Evolutionary conservation across 23 tunicate species (phyloP), one percentile per base, ranked within the genome.

Genomic region (Trididemnum clinides): DNA sequence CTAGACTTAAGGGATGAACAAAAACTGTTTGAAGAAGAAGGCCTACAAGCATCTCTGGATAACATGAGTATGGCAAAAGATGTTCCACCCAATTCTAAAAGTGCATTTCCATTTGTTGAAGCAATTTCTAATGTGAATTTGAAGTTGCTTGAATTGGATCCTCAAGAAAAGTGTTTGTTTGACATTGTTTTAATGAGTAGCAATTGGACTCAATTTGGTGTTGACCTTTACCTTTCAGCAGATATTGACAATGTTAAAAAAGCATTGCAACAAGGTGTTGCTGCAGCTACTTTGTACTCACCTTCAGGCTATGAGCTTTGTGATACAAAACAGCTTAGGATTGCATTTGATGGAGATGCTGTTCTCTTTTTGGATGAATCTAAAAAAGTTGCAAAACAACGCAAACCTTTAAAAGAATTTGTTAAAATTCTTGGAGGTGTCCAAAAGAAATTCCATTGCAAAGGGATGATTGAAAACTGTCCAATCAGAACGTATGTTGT

Each of bases 321-420:
- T 5, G 28, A 33, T 10, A 39, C 82, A 33, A n/a, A 54, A 20
- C 77, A 80, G 62, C 69, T 88, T 0, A 81, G 94, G 33, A 96
- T 97, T 23, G 99, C 99, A 2, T 97, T 97, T 64, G 99, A 97
- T 88, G 99, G 99, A 10, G 99, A 97, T 77, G 99, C 99, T 1
- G 99, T 97, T 12, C 83, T 97, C 0, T 97, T 97, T 63, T 97
- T 97, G 1, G 99, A 97, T 57, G 99, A 97, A 66, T 89, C 99
- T 21, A 97, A 97, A 78, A 85, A 81, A n/a, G 78, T 92, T 32
- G 99, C 99, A 26, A 92, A 97, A 51, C 59, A 77, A 36, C 75
- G 83, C 0, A 97, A 97, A 2, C 99, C 99, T 4, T 78, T 97
- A 34, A 66, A 88, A 19, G 86, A 92, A 57, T 97, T 97, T 82